These are phyloP conservation scores for Acholoe squamosa DNA, from an alignment of 2,888 invertebrate species.

Conservation along the genomic window DNA sequence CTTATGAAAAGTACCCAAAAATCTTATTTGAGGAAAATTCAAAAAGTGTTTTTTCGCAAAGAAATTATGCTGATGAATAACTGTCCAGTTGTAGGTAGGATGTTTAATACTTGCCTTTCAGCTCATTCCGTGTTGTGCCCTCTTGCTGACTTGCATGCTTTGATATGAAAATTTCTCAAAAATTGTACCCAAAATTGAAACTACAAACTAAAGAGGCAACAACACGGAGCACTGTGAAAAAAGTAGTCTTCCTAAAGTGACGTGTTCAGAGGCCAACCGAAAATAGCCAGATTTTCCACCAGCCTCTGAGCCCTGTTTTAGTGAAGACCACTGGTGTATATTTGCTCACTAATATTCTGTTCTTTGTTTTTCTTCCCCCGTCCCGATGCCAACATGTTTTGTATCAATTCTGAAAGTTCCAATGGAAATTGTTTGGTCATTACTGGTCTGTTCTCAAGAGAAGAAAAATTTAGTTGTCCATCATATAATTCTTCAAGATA, in stretches of 20 bases:
- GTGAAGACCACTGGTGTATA: constrained; percentile 23
- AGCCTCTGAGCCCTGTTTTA: constrained; percentile 12
- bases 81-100: constrained; percentile 39
- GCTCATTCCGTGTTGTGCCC: constrained; percentile 41
- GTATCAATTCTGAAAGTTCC: not conserved
- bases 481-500: not conserved
- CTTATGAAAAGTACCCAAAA: not conserved
- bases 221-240: constrained; percentile 9
- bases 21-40: not conserved
- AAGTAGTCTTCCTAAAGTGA: constrained; percentile 37
- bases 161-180: not conserved
- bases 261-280: constrained; percentile 30
- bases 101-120: constrained; percentile 45
- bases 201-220: constrained; percentile 4
- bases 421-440: not conserved
- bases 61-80: constrained; percentile 33
- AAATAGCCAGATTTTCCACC: constrained; percentile 44
- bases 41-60: constrained; percentile 10
- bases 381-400: constrained; percentile 58
- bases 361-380: constrained; percentile 56
- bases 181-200: not conserved
- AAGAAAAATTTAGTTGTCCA: too few species aligned
- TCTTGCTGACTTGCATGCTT: not conserved
- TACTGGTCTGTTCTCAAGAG: too few species aligned
- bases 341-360: constrained; percentile 54